Evolutionary conservation across 2,888 invertebrate genomes (phyloP).

Genomic region (Pherbina coryleti): DNA sequence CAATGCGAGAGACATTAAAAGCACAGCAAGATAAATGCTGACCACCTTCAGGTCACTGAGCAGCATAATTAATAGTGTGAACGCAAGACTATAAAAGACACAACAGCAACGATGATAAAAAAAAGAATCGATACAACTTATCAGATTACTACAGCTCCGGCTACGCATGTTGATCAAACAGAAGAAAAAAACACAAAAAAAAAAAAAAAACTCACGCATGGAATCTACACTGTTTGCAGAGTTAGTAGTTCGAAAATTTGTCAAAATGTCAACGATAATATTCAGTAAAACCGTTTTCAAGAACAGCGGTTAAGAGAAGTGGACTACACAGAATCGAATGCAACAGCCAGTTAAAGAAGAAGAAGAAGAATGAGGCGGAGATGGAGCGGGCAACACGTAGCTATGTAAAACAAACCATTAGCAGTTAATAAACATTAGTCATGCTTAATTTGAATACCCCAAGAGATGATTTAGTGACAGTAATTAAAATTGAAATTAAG

Average conservation of each 20-base stretch:
- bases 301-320: constrained; percentile 21
- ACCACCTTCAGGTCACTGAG: constrained; percentile 56
- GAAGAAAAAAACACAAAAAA: neutral
- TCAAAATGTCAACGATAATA: constrained; percentile 65
- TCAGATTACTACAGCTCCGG: constrained; percentile 46
- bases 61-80: constrained; percentile 65
- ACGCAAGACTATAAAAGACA: constrained; percentile 52
- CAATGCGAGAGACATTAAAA: constrained; percentile 45
- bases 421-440: constrained; percentile 69
- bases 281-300: constrained; percentile 49
- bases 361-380: neutral
- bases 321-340: neutral
- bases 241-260: constrained; percentile 64
- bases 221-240: constrained; percentile 43
- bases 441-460: constrained; percentile 52
- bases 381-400: constrained; percentile 55
- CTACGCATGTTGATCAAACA: neutral
- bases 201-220: neutral
- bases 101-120: neutral
- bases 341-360: neutral
- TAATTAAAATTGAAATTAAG: constrained; percentile 60
- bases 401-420: constrained; percentile 70
- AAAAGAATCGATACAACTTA: constrained; percentile 34
- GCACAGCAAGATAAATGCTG: constrained; percentile 59
- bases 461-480: constrained; percentile 64